These are phyloP conservation scores for Nannobrachium achirus DNA, from an alignment of 2,113 vertebrate genomes.

Conservation along the genomic window DNA sequence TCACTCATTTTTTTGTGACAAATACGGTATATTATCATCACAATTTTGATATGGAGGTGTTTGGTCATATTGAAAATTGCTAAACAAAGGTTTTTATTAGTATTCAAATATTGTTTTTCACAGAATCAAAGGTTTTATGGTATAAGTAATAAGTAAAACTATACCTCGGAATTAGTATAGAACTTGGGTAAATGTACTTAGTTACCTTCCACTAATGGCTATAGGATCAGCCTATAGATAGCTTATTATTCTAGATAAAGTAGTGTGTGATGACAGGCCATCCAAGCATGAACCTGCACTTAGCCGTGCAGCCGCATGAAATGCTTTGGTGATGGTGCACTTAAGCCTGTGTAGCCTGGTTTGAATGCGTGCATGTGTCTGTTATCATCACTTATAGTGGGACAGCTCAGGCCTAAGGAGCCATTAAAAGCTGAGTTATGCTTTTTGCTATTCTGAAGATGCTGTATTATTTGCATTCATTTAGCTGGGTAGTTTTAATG, in stretches of 20 bases:
- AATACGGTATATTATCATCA: too few species aligned
- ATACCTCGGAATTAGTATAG: too few species aligned
- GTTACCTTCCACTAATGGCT: too few species aligned
- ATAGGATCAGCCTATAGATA: conserved; percentile 17
- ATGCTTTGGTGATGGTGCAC: conserved; percentile 20
- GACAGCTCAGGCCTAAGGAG: conserved; percentile 20
- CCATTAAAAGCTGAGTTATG: conserved; percentile 17
- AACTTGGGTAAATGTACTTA: too few species aligned
- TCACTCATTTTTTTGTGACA: too few species aligned
- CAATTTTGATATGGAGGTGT: too few species aligned
- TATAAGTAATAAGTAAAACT: too few species aligned
- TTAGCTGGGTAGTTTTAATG: conserved; percentile 34
- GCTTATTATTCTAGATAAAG: conserved; percentile 35
- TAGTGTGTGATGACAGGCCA: conserved; percentile 41
- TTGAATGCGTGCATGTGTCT: conserved; percentile 15
- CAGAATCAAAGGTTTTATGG: too few species aligned
- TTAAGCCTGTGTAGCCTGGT: conserved; percentile 21
- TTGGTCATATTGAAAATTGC: too few species aligned
- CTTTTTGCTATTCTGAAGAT: not conserved
- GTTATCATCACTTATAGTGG: conserved; percentile 17
- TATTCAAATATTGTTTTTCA: too few species aligned
- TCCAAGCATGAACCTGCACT: conserved; percentile 63
- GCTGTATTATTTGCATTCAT: conserved; percentile 47
- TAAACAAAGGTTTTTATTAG: too few species aligned
- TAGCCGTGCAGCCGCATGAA: conserved; percentile 22